Evolutionary conservation across 2,888 invertebrate species (phyloP).

Genomic region (Matsumyia berberina): DNA sequence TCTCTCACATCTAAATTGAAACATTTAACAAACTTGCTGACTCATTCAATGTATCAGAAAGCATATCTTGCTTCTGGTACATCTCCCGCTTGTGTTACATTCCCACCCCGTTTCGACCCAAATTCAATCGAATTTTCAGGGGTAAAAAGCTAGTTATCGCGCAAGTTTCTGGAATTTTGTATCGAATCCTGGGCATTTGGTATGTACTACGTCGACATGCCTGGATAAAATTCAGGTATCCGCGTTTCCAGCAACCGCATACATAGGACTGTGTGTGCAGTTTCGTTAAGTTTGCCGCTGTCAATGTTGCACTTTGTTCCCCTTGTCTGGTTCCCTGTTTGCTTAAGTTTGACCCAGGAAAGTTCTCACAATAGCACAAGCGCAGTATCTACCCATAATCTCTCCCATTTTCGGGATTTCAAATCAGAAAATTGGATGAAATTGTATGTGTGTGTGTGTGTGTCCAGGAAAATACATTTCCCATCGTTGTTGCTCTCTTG

Average conservation of each 20-base stretch:
- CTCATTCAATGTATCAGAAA: not conserved
- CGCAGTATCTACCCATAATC: conserved; percentile 15
- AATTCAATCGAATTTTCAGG: not conserved
- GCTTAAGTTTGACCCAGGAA: conserved; percentile 57
- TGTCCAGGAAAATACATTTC: conserved; percentile 28
- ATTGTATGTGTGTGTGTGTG: not conserved
- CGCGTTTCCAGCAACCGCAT: not conserved
- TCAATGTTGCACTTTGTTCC: conserved; percentile 9
- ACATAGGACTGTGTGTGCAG: not conserved
- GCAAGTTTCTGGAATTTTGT: conserved; percentile 3
- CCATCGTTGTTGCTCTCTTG: not conserved
- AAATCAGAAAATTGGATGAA: not conserved
- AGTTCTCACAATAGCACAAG: conserved; percentile 28
- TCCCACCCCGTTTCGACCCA: not conserved
- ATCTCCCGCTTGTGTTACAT: too few species aligned
- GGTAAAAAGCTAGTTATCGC: not conserved
- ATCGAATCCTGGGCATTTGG: conserved; percentile 18
- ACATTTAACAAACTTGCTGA: not conserved
- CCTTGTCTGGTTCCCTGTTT: not conserved
- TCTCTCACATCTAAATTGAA: not conserved
- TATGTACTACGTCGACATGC: not conserved
- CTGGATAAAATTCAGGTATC: conserved; percentile 36
- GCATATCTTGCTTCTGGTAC: not conserved
- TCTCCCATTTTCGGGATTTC: conserved; percentile 36
- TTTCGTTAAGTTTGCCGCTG: conserved; percentile 38